These are phyloP conservation scores for Nysson spinosus DNA, from an alignment of 2,888 invertebrate genomes.

Conservation along the genomic window DNA sequence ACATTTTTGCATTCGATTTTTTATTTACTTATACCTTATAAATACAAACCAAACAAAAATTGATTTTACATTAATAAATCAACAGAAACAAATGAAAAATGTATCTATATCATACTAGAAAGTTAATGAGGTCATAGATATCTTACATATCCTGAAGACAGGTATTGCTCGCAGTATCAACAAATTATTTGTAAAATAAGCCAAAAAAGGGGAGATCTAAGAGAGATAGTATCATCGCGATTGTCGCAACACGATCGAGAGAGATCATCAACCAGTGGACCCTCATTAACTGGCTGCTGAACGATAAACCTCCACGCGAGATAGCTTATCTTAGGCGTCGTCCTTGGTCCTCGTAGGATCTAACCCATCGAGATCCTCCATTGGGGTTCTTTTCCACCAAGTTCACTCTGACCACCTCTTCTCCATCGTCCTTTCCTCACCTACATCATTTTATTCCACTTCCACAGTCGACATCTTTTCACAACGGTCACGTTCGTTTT, in stretches of 20 bases:
- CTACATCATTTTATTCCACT: slow-evolving; percentile 6
- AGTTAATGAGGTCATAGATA: too few species aligned
- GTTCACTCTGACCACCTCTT: slow-evolving; percentile 14
- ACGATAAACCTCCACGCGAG: slow-evolving; percentile 67
- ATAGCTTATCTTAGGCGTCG: slow-evolving; percentile 68
- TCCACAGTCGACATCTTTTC: slow-evolving; percentile 19
- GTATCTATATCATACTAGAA: too few species aligned
- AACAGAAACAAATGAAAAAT: too few species aligned
- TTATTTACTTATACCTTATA: too few species aligned
- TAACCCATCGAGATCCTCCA: slow-evolving; percentile 47
- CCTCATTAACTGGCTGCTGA: slow-evolving; percentile 69
- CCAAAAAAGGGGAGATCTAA: not conserved
- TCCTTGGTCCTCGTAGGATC: slow-evolving; percentile 41
- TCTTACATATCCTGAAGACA: too few species aligned
- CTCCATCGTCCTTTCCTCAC: not conserved
- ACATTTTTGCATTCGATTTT: too few species aligned
- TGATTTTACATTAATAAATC: too few species aligned
- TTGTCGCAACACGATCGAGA: slow-evolving; percentile 31
- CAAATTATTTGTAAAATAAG: not conserved
- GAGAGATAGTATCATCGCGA: not conserved
- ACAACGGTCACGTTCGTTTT: slow-evolving; percentile 43
- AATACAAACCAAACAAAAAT: too few species aligned
- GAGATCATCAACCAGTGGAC: slow-evolving; percentile 64
- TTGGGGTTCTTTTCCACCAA: slow-evolving; percentile 38
- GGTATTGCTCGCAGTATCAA: too few species aligned